Conservation (phyloP, 2,797 vertebrate species). For the Lepilemur ruficaudatus region DNA sequence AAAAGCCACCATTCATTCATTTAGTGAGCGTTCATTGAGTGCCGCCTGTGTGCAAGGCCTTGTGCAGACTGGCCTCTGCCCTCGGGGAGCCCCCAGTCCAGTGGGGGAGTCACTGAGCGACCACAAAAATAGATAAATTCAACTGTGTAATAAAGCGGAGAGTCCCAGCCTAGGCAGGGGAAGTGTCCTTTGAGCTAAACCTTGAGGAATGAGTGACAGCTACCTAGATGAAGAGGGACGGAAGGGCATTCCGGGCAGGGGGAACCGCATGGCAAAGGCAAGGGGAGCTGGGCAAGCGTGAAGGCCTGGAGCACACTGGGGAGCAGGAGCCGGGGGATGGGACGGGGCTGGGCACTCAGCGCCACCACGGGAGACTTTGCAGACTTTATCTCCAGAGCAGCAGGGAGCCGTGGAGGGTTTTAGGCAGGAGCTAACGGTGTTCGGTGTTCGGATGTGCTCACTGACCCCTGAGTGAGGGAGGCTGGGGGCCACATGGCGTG, state of each 20-base stretch:
- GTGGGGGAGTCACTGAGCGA: background rate
- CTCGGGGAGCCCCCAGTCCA: background rate
- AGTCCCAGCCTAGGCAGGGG: background rate
- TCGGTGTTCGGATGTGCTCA: background rate
- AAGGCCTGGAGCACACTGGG: background rate
- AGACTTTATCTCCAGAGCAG: background rate
- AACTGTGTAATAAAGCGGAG: background rate
- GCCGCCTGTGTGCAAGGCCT: background rate
- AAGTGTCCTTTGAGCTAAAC: background rate
- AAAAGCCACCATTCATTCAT: background rate
- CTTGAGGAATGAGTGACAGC: background rate
- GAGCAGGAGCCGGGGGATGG: background rate
- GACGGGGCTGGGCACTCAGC: background rate
- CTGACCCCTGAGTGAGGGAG: background rate
- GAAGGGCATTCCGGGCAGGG: background rate
- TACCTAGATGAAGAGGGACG: background rate
- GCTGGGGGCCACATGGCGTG: too few relatives aligned
- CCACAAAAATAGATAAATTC: background rate
- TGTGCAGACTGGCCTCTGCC: background rate
- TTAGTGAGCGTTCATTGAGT: background rate
- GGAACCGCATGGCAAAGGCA: background rate
- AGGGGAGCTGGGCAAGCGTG: background rate
- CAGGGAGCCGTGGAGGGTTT: background rate
- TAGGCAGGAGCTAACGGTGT: background rate
- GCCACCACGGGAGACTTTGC: background rate